Evolutionary conservation across 2,113 vertebrate species (phyloP), one percentile per base, ranked within the genome.

Genomic region (Natator depressus): DNA sequence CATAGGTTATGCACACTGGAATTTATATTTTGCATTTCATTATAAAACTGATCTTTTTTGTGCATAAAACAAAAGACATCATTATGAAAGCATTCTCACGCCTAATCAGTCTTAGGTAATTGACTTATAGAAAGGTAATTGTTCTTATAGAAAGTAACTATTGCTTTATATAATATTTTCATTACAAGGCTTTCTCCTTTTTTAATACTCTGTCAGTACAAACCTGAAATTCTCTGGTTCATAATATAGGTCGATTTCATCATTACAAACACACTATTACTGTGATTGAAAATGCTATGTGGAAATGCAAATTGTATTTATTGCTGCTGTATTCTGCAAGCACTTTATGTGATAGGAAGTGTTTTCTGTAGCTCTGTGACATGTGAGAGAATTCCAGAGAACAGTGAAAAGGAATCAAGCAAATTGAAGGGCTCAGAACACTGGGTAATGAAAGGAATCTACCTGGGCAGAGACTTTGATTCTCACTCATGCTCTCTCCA

Each of bases 301-400:
- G 88, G 80, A 94, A 92, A 95, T 4, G 4, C 9, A 83, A 4
- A n/a, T 95, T 86, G 88, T 87, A 55, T 91, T 81, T 55, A 35
- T 79, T 69, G 47, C 10, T 11, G 20, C 42, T 46, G 20, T 87
- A 79, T 62, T 38, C 50, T 20, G 75, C 86, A 84, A 69, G 42
- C 6, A 16, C 47, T 72, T 31, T 11, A 12, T 51, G 69, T 51
- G 69, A 25, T 42, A 29, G 65, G 65, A 85, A 49, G 62, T 31
- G 51, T 49, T 69, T 27, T 29, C 20, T 27, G 47, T 42, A 47
- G 75, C 51, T 57, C 51, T 57, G 27, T 55, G 46, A 6, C 24
- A 27, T 22, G 27, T 47, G 62, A 9, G 53, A 50, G 14, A 54
- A 78, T 24, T 47, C 35, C 24, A 16, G 65, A n/a, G 24, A 35